Conservation (phyloP, 2,113 vertebrate species). For the Onychostruthus taczanowskii region DNA sequence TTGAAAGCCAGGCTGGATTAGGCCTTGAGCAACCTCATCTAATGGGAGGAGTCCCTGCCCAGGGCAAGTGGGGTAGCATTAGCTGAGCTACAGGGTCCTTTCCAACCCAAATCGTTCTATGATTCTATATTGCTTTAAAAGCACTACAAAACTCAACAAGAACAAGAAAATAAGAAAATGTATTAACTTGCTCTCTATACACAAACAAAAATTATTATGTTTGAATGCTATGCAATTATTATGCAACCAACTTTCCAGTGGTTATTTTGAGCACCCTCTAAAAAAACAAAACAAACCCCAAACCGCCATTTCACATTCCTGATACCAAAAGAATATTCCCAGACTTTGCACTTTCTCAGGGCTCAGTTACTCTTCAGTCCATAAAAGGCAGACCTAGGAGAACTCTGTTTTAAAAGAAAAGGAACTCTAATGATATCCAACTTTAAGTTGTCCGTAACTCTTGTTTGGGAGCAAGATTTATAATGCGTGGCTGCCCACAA, state of each 20-base stretch:
- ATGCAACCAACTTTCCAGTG: background rate
- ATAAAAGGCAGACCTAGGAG: background rate
- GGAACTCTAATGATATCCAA: background rate
- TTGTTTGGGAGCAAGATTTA: background rate
- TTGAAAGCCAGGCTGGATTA: background rate
- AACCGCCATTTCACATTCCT: background rate
- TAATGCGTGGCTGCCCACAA: background rate
- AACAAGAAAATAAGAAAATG: background rate
- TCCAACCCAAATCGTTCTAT: background rate
- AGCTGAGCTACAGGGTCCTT: background rate
- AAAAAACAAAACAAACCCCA: background rate
- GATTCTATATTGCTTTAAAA: background rate
- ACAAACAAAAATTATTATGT: background rate
- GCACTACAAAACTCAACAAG: background rate
- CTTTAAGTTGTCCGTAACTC: background rate
- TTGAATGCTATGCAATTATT: background rate
- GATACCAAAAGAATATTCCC: background rate
- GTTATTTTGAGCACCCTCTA: background rate
- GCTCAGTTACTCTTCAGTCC: background rate
- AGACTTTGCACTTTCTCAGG: conserved; percentile 4
- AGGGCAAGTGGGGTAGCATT: background rate
- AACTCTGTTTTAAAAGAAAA: background rate
- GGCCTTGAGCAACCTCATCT: background rate
- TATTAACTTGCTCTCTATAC: background rate
- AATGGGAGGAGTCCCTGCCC: background rate